Evolutionary conservation across 1,140 invertebrate species (phyloP), one percentile per base, ranked within the genome.

Genomic region (Atta texana): DNA sequence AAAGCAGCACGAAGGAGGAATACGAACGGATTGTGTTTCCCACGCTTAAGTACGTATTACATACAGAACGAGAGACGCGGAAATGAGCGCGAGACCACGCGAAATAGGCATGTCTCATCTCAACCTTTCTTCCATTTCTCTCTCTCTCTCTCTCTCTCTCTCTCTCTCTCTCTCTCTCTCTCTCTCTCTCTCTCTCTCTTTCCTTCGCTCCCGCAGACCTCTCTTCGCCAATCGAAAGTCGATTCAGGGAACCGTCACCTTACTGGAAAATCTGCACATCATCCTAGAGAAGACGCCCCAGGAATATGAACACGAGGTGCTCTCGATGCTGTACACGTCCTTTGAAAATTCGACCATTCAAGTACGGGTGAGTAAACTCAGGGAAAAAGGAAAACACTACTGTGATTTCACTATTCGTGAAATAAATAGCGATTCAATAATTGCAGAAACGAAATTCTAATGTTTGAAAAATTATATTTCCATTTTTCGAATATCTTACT

Each of bases 321-420:
- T 99, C 80, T 98, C 98, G 6, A 97, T 99, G 95, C 95, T 99
- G 10, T 99, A 98, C 95, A 97, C 96, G 81, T 97, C 98, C 31
- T 97, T 99, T 91, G 98, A 99, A 92, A 98, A 97, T 91, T 97
- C 97, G 55, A 98, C 97, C n/a, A 97, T 98, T 88, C 98, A 98
- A 96, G 98, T 99, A 84, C 98, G 99, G 97, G 98, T 99, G 34
- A 31, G 88, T 77, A 53, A 16, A 28, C 8, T 24, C 39, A 63
- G 53, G 2, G 8, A 8, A 49, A 31, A 31, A 31, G 31, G 10
- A 3, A 8, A 59, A 44, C 7, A 64, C 4, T n/a, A 24, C 12
- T 28, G 6, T n/a, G 0, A 31, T 24, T 4, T 34, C 31, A 34
- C 0, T 39, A 44, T 53, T 1, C 16, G 14, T 16, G 16, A 10